Evolutionary conservation across 2,888 invertebrate species (phyloP).

Genomic region (Calameuta idolon): DNA sequence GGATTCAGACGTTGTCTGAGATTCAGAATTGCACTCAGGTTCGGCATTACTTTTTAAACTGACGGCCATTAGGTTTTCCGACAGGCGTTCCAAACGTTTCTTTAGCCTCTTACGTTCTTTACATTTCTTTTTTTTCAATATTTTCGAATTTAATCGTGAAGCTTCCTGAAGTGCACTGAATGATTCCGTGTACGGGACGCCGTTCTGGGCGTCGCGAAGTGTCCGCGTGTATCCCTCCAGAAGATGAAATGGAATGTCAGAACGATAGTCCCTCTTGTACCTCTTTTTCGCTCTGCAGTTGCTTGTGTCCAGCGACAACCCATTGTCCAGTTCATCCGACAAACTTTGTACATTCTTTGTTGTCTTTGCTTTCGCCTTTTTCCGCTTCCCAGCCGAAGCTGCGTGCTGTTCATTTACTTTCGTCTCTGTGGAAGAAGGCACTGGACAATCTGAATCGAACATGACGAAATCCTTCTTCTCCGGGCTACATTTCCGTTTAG

Average conservation of each 20-base stretch:
- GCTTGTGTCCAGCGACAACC: background rate
- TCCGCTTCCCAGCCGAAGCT: background rate
- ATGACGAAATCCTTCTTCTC: background rate
- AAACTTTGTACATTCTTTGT: background rate
- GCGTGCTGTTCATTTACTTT: background rate
- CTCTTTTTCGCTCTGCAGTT: background rate
- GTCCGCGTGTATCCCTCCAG: background rate
- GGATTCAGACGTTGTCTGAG: background rate
- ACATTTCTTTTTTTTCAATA: constrained; percentile 27
- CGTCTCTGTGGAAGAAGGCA: background rate
- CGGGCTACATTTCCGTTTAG: no score
- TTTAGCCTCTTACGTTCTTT: constrained; percentile 18
- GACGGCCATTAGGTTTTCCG: constrained; percentile 29
- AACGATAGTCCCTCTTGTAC: background rate
- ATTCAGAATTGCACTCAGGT: background rate
- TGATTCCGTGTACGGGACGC: background rate
- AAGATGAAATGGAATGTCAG: background rate
- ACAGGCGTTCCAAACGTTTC: constrained; percentile 28
- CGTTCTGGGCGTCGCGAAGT: background rate
- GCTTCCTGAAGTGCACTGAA: background rate
- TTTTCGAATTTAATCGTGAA: constrained; percentile 26
- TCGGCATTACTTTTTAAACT: constrained; percentile 13
- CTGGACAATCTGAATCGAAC: background rate
- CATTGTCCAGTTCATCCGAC: background rate
- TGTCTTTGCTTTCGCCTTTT: background rate